phyloP scores from a whole-genome alignment of 2,113 vertebrate genomes.

The Erythrocercus mccallii region DNA sequence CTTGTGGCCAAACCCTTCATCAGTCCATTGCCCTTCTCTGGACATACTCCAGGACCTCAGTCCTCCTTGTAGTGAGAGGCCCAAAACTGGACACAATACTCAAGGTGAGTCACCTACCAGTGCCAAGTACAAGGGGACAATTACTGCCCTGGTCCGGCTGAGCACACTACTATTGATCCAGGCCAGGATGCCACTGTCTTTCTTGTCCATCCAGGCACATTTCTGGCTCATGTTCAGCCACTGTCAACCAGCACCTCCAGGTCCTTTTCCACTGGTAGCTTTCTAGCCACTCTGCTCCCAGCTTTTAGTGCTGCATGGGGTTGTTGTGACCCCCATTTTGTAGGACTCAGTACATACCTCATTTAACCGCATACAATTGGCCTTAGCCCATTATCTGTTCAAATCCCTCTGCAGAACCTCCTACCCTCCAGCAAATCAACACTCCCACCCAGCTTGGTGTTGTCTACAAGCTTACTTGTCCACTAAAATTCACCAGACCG shows the following conservation, averaged over 20 bases:
- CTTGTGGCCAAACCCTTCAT: not conserved
- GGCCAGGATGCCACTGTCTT: not conserved
- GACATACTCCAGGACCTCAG: not conserved
- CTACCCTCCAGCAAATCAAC: not conserved
- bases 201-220: not conserved
- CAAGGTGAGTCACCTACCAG: not conserved
- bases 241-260: not conserved
- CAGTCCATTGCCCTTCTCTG: not conserved
- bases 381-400: not conserved
- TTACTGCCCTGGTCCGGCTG: not conserved
- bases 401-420: not conserved
- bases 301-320: not conserved
- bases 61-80: not conserved
- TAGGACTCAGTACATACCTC: not conserved
- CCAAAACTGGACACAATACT: not conserved
- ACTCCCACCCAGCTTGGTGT: rapidly evolving
- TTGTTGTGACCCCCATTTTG: not conserved
- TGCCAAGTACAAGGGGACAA: not conserved
- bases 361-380: not conserved
- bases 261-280: not conserved
- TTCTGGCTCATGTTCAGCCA: not conserved
- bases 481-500: not conserved
- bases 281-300: not conserved
- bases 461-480: not conserved
- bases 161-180: not conserved